Conservation (phyloP, 2,797 vertebrate genomes). For the Prionace glauca region DNA sequence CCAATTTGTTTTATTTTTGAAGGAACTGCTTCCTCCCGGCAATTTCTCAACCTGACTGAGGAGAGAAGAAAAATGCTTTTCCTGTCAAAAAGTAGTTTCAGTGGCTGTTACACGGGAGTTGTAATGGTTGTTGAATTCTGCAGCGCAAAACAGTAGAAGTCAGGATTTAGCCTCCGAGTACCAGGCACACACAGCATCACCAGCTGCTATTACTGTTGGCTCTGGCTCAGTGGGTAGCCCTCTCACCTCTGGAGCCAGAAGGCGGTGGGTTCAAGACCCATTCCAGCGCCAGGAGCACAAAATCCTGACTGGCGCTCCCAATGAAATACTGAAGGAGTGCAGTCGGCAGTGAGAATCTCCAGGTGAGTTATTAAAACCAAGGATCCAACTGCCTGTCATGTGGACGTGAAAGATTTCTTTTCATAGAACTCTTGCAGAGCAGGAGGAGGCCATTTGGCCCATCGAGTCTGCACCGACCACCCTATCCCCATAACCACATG, state of each 20-base stretch:
- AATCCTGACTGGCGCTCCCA: background rate
- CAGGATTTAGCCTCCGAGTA: background rate
- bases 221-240: background rate
- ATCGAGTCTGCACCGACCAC: too few species aligned
- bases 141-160: background rate
- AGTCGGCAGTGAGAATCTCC: background rate
- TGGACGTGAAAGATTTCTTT: background rate
- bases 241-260: background rate
- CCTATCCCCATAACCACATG: too few species aligned
- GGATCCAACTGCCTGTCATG: background rate
- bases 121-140: background rate
- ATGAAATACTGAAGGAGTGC: background rate
- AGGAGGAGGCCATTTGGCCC: too few species aligned
- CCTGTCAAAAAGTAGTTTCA: background rate
- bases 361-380: background rate
- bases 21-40: background rate
- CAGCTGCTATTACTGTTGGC: background rate
- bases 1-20: background rate
- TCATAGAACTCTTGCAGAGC: too few species aligned
- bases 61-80: background rate
- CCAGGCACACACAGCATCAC: background rate
- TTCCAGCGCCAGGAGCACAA: background rate
- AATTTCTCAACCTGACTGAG: background rate
- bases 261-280: background rate
- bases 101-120: background rate